These are phyloP conservation scores for Enteromius viviparus DNA, from an alignment of 2,797 vertebrate genomes.

Conservation along the genomic window DNA sequence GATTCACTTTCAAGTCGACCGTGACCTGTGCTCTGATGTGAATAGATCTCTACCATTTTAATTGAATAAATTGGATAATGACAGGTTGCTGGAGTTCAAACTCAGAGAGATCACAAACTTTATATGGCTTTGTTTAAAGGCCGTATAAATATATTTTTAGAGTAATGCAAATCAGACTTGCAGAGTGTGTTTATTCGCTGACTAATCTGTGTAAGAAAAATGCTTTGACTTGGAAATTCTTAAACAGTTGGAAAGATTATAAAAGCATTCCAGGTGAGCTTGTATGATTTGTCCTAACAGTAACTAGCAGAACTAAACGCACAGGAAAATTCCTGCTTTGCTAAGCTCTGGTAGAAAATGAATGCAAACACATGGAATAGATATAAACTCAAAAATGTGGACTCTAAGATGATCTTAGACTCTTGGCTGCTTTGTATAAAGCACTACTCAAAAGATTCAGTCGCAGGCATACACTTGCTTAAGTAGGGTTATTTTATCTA, in stretches of 20 bases:
- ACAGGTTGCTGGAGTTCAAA: conserved; percentile 50
- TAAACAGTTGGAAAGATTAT: conserved; percentile 10
- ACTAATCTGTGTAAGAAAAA: conserved; percentile 19
- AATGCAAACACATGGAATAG: conserved; percentile 57
- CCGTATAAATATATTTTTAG: conserved; percentile 24
- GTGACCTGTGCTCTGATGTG: conserved; percentile 50
- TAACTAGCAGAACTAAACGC: conserved; percentile 45
- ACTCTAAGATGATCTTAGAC: conserved; percentile 18
- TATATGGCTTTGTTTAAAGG: conserved; percentile 39
- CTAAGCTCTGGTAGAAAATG: conserved; percentile 39
- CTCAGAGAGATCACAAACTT: conserved; percentile 22
- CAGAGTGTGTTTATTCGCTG: not conserved
- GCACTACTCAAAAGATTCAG: not conserved
- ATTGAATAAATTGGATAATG: conserved; percentile 52
- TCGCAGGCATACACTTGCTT: conserved; percentile 21
- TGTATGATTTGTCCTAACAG: conserved; percentile 36
- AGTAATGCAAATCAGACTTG: conserved; percentile 36
- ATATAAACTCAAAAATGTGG: conserved; percentile 44
- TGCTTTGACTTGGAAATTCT: conserved; percentile 24
- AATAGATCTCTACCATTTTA: conserved; percentile 50
- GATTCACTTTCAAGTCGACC: conserved; percentile 57
- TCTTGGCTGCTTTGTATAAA: not conserved
- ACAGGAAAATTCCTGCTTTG: conserved; percentile 49
- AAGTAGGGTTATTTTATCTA: not conserved
- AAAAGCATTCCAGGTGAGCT: conserved; percentile 34